These are phyloP conservation scores for Neogale vison DNA, from an alignment of 2,113 vertebrate genomes.

Conservation along the genomic window DNA sequence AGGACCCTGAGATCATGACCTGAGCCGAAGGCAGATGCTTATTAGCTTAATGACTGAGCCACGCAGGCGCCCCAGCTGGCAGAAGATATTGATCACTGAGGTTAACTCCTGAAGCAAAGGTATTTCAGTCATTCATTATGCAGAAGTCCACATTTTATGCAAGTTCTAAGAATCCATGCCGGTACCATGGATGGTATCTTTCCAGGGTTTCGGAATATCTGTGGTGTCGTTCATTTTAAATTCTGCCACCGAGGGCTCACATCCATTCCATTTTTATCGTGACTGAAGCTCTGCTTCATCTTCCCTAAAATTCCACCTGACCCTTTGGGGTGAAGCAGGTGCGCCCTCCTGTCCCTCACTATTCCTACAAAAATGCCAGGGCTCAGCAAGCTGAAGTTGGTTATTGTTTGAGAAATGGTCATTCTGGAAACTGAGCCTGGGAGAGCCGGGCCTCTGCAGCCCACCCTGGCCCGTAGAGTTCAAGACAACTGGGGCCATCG, in stretches of 20 bases:
- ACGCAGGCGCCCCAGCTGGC: too few species aligned
- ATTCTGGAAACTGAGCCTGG: not conserved
- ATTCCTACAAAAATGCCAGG: not conserved
- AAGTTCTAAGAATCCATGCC: not conserved
- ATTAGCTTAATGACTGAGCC: too few species aligned
- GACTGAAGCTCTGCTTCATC: rapidly evolving
- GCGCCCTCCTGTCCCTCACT: not conserved
- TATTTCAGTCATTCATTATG: not conserved
- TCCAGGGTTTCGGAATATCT: not conserved
- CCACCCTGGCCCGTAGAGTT: not conserved
- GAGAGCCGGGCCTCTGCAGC: not conserved
- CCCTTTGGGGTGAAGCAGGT: not conserved
- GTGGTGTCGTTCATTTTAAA: not conserved
- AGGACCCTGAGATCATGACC: too few species aligned
- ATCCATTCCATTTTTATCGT: not conserved
- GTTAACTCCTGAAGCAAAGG: not conserved
- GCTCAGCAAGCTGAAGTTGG: not conserved
- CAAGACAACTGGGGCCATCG: not conserved
- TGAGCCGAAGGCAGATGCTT: too few species aligned
- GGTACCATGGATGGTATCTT: not conserved
- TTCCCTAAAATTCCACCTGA: not conserved
- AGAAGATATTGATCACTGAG: not conserved
- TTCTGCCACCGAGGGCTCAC: not conserved
- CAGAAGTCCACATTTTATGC: not conserved
- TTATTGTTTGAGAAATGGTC: not conserved